Evolutionary conservation across 2,797 vertebrate genomes (phyloP).

Genomic region (Melanotaenia nigrans): DNA sequence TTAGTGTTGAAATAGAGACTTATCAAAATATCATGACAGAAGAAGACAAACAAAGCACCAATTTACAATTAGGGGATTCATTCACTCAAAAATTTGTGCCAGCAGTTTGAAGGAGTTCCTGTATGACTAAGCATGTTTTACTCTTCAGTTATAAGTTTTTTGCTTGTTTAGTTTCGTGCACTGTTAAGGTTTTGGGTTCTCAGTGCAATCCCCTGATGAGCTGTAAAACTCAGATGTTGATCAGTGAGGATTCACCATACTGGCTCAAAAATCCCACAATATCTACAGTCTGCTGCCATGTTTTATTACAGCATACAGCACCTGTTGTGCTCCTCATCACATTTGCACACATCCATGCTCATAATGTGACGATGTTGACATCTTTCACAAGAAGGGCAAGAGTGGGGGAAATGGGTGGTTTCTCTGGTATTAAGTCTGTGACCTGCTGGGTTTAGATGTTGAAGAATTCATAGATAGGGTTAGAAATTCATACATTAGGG

Average conservation of each 20-base stretch:
- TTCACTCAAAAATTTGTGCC: too few relatives aligned
- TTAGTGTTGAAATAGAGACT: neutral
- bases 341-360: neutral
- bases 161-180: neutral
- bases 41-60: neutral
- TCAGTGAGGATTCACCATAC: neutral
- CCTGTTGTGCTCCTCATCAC: neutral
- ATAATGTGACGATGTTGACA: too few relatives aligned
- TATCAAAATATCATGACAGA: neutral
- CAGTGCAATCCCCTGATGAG: neutral
- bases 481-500: neutral
- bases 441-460: neutral
- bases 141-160: neutral
- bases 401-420: too few relatives aligned
- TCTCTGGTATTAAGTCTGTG: too few relatives aligned
- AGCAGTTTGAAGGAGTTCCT: neutral
- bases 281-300: neutral
- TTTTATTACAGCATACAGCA: neutral
- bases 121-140: neutral
- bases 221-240: too few relatives aligned
- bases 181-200: neutral
- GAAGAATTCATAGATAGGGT: neutral
- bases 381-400: too few relatives aligned
- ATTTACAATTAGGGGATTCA: too few relatives aligned
- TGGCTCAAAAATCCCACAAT: neutral